Conservation (phyloP, 2,797 vertebrate genomes). For the Rhinichthys osculus region DNA sequence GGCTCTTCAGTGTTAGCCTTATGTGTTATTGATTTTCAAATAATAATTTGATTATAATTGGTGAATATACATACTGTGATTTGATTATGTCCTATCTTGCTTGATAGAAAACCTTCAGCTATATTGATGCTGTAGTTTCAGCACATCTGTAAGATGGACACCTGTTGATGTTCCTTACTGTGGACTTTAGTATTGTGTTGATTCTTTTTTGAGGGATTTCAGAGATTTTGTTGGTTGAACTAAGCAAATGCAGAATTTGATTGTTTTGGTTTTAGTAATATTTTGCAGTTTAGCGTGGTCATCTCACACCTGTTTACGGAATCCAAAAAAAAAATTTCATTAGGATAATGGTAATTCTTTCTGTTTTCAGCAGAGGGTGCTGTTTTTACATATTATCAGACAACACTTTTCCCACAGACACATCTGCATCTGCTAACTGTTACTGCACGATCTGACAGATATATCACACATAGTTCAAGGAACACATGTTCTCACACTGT, state of each 20-base stretch:
- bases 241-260: neutral
- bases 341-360: neutral
- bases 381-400: conserved; percentile 60
- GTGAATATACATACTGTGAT: neutral
- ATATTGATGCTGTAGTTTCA: neutral
- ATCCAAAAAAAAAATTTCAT: neutral
- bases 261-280: neutral
- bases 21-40: neutral
- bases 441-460: neutral
- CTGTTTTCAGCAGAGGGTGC: conserved; percentile 71
- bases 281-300: neutral
- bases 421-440: neutral
- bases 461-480: neutral
- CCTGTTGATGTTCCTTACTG: conserved; percentile 43
- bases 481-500: neutral
- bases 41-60: neutral
- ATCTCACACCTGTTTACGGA: neutral
- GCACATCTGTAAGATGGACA: conserved; percentile 8
- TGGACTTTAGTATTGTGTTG: neutral
- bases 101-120: neutral
- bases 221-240: neutral
- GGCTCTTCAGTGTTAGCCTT: neutral
- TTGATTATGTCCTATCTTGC: neutral
- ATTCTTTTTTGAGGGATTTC: neutral
- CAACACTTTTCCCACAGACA: neutral